Evolutionary conservation across 2,797 vertebrate genomes (phyloP).

Genomic region (Darevskia mixta): DNA sequence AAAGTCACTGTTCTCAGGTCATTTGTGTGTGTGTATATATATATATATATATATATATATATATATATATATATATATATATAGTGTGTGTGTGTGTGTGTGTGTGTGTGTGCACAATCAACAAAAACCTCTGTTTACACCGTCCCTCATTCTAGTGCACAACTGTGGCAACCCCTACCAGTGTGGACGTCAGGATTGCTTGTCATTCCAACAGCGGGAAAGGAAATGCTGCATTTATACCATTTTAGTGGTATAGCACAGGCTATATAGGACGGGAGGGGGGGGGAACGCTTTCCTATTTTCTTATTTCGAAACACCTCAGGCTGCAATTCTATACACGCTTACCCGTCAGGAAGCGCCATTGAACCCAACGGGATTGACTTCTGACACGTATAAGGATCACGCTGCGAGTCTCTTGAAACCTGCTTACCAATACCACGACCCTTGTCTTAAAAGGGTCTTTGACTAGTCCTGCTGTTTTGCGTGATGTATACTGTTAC

Average conservation of each 20-base stretch:
- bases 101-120: background rate
- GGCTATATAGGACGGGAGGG: too few relatives aligned
- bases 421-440: background rate
- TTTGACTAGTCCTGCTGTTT: background rate
- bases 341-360: background rate
- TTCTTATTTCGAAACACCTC: background rate
- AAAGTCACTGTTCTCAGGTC: background rate
- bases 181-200: background rate
- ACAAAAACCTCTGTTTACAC: too few relatives aligned
- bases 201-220: background rate
- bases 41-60: too few relatives aligned
- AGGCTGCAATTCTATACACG: background rate
- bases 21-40: too few relatives aligned
- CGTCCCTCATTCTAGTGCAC: too few relatives aligned
- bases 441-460: background rate
- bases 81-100: too few relatives aligned
- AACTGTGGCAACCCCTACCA: background rate
- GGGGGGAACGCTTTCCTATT: too few relatives aligned
- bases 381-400: background rate
- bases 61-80: too few relatives aligned
- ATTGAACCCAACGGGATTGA: background rate
- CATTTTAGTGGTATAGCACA: background rate
- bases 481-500: background rate
- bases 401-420: background rate
- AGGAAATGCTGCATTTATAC: background rate